Evolutionary conservation across 1,140 invertebrate species (phyloP), one percentile per base, ranked within the genome.

Genomic region (Gryon sp.): DNA sequence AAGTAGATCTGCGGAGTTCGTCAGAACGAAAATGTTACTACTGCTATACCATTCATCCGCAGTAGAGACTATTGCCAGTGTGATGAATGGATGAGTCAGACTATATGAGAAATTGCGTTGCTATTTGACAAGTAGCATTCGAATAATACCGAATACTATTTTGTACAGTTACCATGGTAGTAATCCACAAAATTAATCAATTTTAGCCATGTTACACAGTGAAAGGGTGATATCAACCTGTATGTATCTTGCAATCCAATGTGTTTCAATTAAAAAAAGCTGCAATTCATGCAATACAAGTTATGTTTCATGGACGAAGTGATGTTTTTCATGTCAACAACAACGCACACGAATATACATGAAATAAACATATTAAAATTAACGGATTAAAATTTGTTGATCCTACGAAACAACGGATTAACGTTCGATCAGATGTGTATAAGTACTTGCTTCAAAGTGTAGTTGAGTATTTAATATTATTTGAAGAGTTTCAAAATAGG

Each of bases 101-200:
- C 32, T 68, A 34, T 68, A 75, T 75, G 72, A 75, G 72, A 62
- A 68, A 75, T 36, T 66, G 63, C 62, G 72, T 62, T 46, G 72
- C 72, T 75, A 62, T 68, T 75, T 75, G 72, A 75, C 62, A 75
- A 68, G 72, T 68, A 68, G 62, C 72, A 65, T 74, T 74, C 69
- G 60, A 74, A 74, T 74, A 65, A 74, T 74, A 50, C 69, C 59
- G 69, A 74, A 74, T 32, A 40, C 32, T 57, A 60, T 57, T 63
- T 59, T 59, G 69, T 48, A 53, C 43, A 62, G 57, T 69, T 69
- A 38, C 50, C 43, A 32, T 52, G 59, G 50, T 41, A 57, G 69
- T 72, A 72, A 72, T 62, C 66, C 55, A 45, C 57, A 57, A 72
- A 59, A 72, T 72, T 60, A 72, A 72, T 72, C 66, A 72, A 72